These are phyloP conservation scores for Morpho helenor DNA, from an alignment of 2,888 invertebrate genomes.

Conservation along the genomic window DNA sequence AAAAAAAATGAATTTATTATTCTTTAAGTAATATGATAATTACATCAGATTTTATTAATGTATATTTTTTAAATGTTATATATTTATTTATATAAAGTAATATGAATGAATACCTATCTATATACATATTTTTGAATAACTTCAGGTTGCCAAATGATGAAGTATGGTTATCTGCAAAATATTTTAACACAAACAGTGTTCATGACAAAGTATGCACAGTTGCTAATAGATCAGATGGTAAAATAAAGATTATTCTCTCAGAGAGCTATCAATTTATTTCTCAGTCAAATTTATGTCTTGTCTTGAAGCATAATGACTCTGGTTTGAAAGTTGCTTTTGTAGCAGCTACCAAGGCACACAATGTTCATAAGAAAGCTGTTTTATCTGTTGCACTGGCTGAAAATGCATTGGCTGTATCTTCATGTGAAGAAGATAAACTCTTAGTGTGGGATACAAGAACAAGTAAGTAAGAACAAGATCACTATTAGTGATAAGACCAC, in stretches of 20 bases:
- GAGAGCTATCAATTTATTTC: constrained; percentile 62
- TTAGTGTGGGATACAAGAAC: constrained; percentile 82
- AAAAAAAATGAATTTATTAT: too few relatives aligned
- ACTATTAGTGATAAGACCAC: too few relatives aligned
- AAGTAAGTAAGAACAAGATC: constrained; percentile 45
- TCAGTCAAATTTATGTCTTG: constrained; percentile 57
- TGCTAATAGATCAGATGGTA: constrained; percentile 51
- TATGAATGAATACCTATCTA: background rate
- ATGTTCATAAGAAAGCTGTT: constrained; percentile 71
- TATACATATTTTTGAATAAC: constrained; percentile 10
- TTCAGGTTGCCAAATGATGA: constrained; percentile 62
- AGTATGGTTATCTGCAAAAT: constrained; percentile 75
- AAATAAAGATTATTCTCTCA: constrained; percentile 59
- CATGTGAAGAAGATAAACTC: constrained; percentile 78
- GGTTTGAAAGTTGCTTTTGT: constrained; percentile 69
- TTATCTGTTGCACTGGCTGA: constrained; percentile 78
- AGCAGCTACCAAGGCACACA: constrained; percentile 68
- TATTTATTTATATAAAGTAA: background rate
- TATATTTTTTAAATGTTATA: too few relatives aligned
- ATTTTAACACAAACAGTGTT: constrained; percentile 52
- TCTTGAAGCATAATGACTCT: constrained; percentile 62
- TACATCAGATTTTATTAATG: too few relatives aligned
- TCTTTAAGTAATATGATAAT: too few relatives aligned
- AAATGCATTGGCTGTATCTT: constrained; percentile 81
- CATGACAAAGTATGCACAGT: constrained; percentile 60